Evolutionary conservation across 2,888 invertebrate species (phyloP).

Genomic region (Agrotis clavis): DNA sequence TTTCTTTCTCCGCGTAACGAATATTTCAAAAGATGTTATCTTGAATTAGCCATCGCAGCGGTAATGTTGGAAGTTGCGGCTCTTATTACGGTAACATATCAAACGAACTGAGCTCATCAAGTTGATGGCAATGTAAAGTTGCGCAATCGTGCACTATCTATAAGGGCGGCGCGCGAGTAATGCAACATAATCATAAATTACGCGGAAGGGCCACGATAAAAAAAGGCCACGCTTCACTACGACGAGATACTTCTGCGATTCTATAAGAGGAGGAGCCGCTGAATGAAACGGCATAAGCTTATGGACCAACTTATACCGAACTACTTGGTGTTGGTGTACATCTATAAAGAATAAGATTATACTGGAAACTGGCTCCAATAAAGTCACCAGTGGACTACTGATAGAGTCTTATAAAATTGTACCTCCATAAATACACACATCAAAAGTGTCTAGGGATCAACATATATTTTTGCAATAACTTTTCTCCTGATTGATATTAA

Average conservation of each 20-base stretch:
- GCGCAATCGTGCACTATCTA: constrained; percentile 36
- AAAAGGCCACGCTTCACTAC: constrained; percentile 3
- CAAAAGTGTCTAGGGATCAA: too few species aligned
- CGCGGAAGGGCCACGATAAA: constrained; percentile 30
- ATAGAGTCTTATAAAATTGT: neutral
- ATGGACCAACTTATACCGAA: neutral
- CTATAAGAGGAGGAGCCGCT: constrained; percentile 12
- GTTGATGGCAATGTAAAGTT: constrained; percentile 38
- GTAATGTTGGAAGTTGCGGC: constrained; percentile 29
- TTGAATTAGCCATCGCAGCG: constrained; percentile 25
- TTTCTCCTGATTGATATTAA: too few species aligned
- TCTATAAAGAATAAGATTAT: neutral
- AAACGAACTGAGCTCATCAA: constrained; percentile 29
- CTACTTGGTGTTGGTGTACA: neutral
- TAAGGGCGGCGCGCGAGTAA: constrained; percentile 14
- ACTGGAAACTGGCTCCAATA: neutral
- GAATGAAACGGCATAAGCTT: constrained; percentile 13
- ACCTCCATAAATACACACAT: neutral
- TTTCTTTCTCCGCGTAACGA: constrained; percentile 22
- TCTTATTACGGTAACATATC: constrained; percentile 43
- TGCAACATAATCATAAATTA: constrained; percentile 35
- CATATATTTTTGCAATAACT: too few species aligned
- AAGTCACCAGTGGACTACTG: neutral
- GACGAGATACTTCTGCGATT: constrained; percentile 19
- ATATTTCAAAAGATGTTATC: constrained; percentile 38